These are phyloP conservation scores for Ophion costatus DNA, from an alignment of 2,888 invertebrate genomes.

Conservation along the genomic window DNA sequence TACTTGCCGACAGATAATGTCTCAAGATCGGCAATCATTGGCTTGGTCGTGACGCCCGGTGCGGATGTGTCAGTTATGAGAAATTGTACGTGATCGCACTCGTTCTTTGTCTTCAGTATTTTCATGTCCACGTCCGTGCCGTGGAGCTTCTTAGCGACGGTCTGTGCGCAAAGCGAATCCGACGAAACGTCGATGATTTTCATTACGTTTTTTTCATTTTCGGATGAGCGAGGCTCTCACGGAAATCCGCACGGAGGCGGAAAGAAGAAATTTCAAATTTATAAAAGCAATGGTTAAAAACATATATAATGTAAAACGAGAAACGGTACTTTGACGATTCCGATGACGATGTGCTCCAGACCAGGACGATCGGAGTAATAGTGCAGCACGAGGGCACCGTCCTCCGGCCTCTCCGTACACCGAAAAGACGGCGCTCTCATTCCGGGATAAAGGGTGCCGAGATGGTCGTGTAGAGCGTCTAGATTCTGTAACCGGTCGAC, in stretches of 20 bases:
- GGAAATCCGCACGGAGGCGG: background rate
- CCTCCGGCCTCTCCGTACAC: constrained; percentile 95
- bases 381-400: constrained; percentile 95
- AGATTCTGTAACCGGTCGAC: constrained; percentile 88
- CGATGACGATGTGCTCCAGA: constrained; percentile 97
- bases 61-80: constrained; percentile 93
- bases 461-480: constrained; percentile 97
- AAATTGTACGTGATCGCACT: constrained; percentile 96
- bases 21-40: constrained; percentile 90
- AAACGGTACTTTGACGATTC: constrained; percentile 94
- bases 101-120: constrained; percentile 93
- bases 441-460: constrained; percentile 96
- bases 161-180: constrained; percentile 84
- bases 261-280: constrained; percentile 1
- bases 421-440: constrained; percentile 98
- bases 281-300: background rate
- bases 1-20: constrained; percentile 88
- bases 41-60: constrained; percentile 87
- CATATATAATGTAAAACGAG: background rate
- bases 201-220: background rate
- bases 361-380: constrained; percentile 98
- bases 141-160: constrained; percentile 96
- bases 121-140: constrained; percentile 96
- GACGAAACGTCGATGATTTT: constrained; percentile 8
- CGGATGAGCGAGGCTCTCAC: background rate